Evolutionary conservation across 2,888 invertebrate genomes (phyloP).

Genomic region (Andrena hattorfiana): DNA sequence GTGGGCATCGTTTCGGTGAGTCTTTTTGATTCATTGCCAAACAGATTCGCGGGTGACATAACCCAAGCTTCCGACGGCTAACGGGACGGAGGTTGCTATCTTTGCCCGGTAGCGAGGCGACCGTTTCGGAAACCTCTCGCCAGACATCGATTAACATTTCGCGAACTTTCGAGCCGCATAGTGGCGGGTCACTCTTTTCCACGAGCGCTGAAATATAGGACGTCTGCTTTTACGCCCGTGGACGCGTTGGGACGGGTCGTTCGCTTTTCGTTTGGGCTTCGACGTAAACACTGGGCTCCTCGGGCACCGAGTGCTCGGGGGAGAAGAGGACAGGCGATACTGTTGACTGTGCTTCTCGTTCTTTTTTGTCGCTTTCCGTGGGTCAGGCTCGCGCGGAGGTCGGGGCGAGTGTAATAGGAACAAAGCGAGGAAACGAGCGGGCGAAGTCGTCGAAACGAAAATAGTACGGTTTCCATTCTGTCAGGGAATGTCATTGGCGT

Average conservation of each 20-base stretch:
- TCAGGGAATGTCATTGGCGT: not conserved
- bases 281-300: not conserved
- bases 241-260: not conserved
- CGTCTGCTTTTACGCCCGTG: not conserved
- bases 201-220: not conserved
- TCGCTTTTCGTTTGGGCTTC: not conserved
- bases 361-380: not conserved
- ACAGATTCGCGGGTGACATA: constrained; percentile 49
- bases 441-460: constrained; percentile 2
- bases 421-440: not conserved
- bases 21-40: constrained; percentile 56
- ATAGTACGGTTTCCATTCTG: not conserved
- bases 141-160: not conserved
- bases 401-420: not conserved
- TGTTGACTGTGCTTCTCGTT: not conserved
- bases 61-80: constrained; percentile 7
- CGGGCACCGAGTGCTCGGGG: not conserved
- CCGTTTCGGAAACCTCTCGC: not conserved
- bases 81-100: not conserved
- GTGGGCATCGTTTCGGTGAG: constrained; percentile 59
- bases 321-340: not conserved
- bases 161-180: not conserved
- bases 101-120: not conserved
- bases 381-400: not conserved
- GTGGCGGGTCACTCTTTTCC: not conserved